Evolutionary conservation across 2,888 invertebrate species (phyloP), one percentile per base, ranked within the genome.

Genomic region (Drosophila suboccidentalis): DNA sequence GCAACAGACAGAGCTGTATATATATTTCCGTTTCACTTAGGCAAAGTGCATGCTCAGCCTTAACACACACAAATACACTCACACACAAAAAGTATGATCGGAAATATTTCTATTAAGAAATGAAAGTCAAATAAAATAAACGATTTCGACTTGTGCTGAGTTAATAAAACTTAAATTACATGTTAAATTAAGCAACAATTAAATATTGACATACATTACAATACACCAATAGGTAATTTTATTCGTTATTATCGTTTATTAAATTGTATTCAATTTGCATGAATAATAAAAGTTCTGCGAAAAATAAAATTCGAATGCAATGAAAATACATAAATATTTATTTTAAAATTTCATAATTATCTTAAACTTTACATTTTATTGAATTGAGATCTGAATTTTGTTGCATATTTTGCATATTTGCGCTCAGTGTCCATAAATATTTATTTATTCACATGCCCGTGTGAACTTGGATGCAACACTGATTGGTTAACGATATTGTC

Each of bases 1-100:
- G 10, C 32, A 43, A 13, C 34, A 4, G 39, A 54, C 29, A 32
- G 32, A 32, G 41, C 13, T 17, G 10, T 15, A 10, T 41, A 19
- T 17, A 13, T 29, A 4, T 29, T 4, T 55, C n/a, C 32, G 6
- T 54, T 29, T n/a, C 17, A 41, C 54, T 19, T 43, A 22, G 13
- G 34, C 34, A 44, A 43, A 55, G 55, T 44, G 32, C 41, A 54
- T 32, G 17, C 10, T 34, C 10, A 55, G 19, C n/a, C 32, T 10
- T 19, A 13, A 43, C 10, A 5, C 15, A 39, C 39, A 17, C 53
- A 6, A 26, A 26, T 26, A 26, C 26, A 26, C 26, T 0, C 26
- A 26, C 26, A 32, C 22, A 36, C 19, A 36, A 36, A 17, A 29
- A 0, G 29, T 29, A 8, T 8, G 13, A 19, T 43, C n/a, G 10